Percentiles rank a stretch among this genome's conserved stretches.
phyloP scores from a whole-genome alignment of 2,888 invertebrate species.

The Monopis laevigella region DNA sequence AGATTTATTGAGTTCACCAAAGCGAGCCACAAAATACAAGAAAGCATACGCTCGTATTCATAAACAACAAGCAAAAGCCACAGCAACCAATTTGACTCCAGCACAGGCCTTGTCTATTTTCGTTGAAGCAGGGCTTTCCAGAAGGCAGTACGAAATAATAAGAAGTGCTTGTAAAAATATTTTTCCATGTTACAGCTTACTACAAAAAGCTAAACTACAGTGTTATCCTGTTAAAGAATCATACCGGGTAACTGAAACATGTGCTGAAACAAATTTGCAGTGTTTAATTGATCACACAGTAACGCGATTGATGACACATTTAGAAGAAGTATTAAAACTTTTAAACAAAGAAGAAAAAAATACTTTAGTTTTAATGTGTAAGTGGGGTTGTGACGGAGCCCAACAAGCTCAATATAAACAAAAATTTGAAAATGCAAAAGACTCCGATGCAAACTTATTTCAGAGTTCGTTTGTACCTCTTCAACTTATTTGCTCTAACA shows the following conservation, averaged over 20 bases:
- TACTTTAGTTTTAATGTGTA: conserved; percentile 9
- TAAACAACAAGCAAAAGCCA: no score
- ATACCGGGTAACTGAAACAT: conserved; percentile 11
- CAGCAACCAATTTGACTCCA: no score
- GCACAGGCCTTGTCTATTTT: conserved; percentile 19
- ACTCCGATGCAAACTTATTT: conserved; percentile 14
- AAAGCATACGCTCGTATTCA: no score
- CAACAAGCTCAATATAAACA: conserved; percentile 12
- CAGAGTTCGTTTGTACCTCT: conserved; percentile 13
- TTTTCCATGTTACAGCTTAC: conserved; percentile 16
- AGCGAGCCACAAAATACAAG: conserved; percentile 16
- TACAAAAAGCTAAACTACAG: conserved; percentile 14
- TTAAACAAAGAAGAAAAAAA: conserved; percentile 3
- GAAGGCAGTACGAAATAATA: conserved; percentile 17
- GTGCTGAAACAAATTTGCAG: conserved; percentile 13
- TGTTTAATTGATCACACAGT: conserved; percentile 12
- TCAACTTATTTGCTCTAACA: neutral
- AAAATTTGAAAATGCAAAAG: conserved; percentile 10
- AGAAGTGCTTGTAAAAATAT: conserved; percentile 14
- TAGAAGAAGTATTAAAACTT: neutral
- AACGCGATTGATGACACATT: neutral
- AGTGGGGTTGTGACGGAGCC: conserved; percentile 17
- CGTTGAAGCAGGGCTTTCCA: conserved; percentile 18
- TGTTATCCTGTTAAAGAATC: conserved; percentile 13
- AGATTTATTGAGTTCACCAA: conserved; percentile 13